Evolutionary conservation across 1,140 invertebrate species (phyloP), one percentile per base, ranked within the genome.

Genomic region (Antheraea pernyi): DNA sequence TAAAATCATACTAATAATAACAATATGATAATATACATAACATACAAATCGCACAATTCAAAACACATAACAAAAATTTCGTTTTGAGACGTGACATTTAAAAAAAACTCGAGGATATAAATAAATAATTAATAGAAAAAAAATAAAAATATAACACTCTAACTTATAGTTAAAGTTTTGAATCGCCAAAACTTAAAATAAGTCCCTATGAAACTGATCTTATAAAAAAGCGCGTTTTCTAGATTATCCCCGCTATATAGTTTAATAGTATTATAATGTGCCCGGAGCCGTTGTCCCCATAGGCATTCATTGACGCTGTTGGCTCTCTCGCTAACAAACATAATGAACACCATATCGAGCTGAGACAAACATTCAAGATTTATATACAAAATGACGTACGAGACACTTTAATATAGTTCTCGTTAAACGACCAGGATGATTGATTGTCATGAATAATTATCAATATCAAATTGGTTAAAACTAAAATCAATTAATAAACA

Each of bases 161-260:
- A 92, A 92, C 90, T 92, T 92, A 92, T 92, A 90, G 88, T 92
- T 91, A 92, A 91, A 90, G 90, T 92, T 92, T 92, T 92, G 90
- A 89, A 87, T 85, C 64, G 80, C 84, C 90, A 92, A 92, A 92
- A 92, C 90, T 88, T 90, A 92, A 91, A 91, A 92, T 92, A 92
- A 92, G 90, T 92, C 80, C 76, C 74, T 85, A 82, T 78, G 81
- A 83, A 85, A 84, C 81, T 75, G 78, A 78, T 82, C 80, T 70
- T 75, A 36, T 61, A n/a, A 72, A 81, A 79, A 75, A 80, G 78
- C 65, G 72, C 58, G 60, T 42, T 68, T 61, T 19, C 59, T n/a
- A 36, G 58, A 59, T 48, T 48, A 48, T 48, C 13, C 11, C 11
- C 61, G 39, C 60, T n/a, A 46, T 36, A 48, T 69, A 19, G 36